phyloP scores from a whole-genome alignment of 2,113 vertebrate species.

The Phoxinus phoxinus region DNA sequence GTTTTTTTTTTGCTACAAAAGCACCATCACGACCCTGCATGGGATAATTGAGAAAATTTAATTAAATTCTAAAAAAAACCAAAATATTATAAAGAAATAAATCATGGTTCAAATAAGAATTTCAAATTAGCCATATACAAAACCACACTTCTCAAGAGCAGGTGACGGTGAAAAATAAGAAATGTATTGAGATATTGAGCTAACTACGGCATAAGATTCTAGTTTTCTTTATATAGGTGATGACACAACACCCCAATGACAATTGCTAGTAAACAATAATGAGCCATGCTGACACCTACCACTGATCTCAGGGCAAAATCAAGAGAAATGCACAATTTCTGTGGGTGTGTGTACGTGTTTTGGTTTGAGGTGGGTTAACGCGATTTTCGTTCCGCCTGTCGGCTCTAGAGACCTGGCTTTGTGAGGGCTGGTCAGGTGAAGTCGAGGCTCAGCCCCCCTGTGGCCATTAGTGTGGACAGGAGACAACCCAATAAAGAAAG shows the following conservation, averaged over 20 bases:
- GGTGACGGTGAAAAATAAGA: not conserved
- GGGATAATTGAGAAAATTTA: not conserved
- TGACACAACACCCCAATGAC: conserved; percentile 70
- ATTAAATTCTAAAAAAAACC: not conserved
- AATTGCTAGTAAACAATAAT: conserved; percentile 72
- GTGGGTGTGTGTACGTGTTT: conserved; percentile 62
- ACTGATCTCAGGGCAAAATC: conserved; percentile 68
- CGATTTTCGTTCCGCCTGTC: conserved; percentile 81
- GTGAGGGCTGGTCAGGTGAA: conserved; percentile 80
- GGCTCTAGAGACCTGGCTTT: conserved; percentile 74
- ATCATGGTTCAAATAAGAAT: not conserved
- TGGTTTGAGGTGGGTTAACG: conserved; percentile 76
- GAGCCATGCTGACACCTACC: conserved; percentile 72
- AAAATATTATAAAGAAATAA: not conserved
- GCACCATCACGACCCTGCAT: not conserved
- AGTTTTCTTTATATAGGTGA: conserved; percentile 65
- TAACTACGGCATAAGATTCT: conserved; percentile 43
- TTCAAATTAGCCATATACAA: not conserved
- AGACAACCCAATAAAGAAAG: conserved; percentile 78
- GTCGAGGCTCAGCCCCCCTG: conserved; percentile 73
- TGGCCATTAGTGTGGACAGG: conserved; percentile 81
- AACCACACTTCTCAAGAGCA: not conserved
- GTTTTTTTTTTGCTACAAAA: too few relatives aligned
- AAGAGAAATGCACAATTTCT: conserved; percentile 62
- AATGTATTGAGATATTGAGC: not conserved